Base-by-base conservation (phyloP, 2,113 vertebrate species). In the Coryphaenoides rupestris region DNA sequence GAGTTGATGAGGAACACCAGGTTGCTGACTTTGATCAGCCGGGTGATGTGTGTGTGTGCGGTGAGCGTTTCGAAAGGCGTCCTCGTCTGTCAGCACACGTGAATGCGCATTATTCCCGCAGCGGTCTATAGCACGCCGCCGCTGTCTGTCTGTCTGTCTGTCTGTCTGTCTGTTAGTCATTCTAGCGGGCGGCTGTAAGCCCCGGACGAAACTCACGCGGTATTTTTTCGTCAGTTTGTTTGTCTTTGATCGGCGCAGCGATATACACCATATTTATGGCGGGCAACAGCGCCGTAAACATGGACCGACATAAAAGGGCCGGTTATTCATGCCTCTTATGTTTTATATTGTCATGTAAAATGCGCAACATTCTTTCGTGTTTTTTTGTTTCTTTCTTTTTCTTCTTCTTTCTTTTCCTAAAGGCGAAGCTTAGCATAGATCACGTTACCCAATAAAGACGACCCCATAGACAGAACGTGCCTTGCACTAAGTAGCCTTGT, bases 11-110 rank as follows among this genome's bases (percentile, higher is more conserved):
- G 72, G 76, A 81, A 75, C 78, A 76, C 55, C 4, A 10, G 70
- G 46, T 55, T 63, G 59, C 68, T 61, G 70, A 73, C 83, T 88
- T 86, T 88, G 84, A 85, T 84, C 76, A 46, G 33, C 33, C 2
- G 13, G 61, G 33, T 74, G 76, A 79, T 63, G 70, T 66, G 65
- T n/a, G n/a, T n/a, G n/a, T n/a, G n/a, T n/a, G n/a, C n/a, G n/a
- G n/a, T 3, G 74, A 80, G 74, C 55, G 73, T 76, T 70, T 76
- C 66, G 70, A 60, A 74, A 69, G n/a, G n/a, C 66, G 71, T 72
- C 65, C 67, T 76, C 50, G 60, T 86, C 86, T 83, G 75, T 88
- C 85, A 81, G 69, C 78, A 40, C 65, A 61, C 60, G 63, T 19
- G 66, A 69, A 62, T 33, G 21, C 63, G 69, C 72, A 55, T 69